phyloP scores from a whole-genome alignment of 2,888 invertebrate genomes.

The Drosophila subquinaria region DNA sequence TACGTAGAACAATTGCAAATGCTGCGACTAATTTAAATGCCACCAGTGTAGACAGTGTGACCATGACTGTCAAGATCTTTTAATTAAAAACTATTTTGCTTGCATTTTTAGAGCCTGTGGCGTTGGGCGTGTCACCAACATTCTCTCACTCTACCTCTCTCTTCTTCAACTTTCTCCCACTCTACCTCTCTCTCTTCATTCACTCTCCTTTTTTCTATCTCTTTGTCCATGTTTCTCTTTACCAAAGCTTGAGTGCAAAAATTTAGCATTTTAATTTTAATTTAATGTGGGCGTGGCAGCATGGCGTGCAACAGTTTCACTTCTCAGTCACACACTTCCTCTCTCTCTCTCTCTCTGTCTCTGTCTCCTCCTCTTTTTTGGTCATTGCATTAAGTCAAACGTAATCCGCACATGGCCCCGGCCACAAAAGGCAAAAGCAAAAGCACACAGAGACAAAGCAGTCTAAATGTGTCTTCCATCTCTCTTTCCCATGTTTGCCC shows the following conservation, averaged over 20 bases:
- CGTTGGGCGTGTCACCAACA: slow-evolving; percentile 52
- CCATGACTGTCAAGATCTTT: slow-evolving; percentile 68
- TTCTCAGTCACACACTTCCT: slow-evolving; percentile 4
- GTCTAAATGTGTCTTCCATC: slow-evolving; percentile 41
- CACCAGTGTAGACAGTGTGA: slow-evolving; percentile 53
- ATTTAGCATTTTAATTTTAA: slow-evolving; percentile 83
- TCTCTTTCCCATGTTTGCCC: slow-evolving; percentile 29
- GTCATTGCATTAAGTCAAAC: slow-evolving; percentile 82
- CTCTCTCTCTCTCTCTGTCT: slow-evolving; percentile 10
- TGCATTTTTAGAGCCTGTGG: slow-evolving; percentile 72
- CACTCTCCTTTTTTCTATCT: not conserved
- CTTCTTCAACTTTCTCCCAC: not conserved
- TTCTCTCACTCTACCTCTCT: not conserved
- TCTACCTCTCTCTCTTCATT: not conserved
- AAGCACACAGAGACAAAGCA: slow-evolving; percentile 68
- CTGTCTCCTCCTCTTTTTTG: slow-evolving; percentile 18
- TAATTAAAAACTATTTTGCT: slow-evolving; percentile 81
- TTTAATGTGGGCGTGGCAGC: slow-evolving; percentile 76
- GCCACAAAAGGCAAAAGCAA: slow-evolving; percentile 65
- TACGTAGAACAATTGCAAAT: not conserved
- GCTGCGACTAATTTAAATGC: slow-evolving; percentile 48
- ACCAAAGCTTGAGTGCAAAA: slow-evolving; percentile 64
- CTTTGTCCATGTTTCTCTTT: slow-evolving; percentile 5
- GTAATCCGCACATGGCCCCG: slow-evolving; percentile 83
- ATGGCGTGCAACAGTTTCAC: slow-evolving; percentile 74